phyloP scores from a whole-genome alignment of 2,113 vertebrate genomes.

The Hypocryptadius cinnamomeus region DNA sequence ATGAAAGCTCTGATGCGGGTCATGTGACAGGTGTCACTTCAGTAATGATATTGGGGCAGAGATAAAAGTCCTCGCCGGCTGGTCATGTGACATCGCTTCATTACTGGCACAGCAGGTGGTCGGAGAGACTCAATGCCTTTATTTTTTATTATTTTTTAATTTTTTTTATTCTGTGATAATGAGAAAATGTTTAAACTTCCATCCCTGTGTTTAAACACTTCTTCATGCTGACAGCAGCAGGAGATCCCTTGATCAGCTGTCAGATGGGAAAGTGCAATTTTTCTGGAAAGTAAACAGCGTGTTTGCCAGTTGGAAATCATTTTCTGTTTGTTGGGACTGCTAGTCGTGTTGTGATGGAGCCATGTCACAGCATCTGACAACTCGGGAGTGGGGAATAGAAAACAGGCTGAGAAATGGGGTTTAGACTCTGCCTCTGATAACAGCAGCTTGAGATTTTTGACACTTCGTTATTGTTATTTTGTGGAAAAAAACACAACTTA shows the following conservation, averaged over 20 bases:
- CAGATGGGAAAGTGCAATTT: conserved; percentile 73
- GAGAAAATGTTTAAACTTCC: conserved; percentile 81
- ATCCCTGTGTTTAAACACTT: conserved; percentile 77
- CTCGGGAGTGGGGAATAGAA: conserved; percentile 40
- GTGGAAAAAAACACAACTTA: neutral
- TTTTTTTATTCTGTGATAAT: conserved; percentile 79
- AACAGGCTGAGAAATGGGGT: conserved; percentile 49
- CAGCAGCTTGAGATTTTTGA: conserved; percentile 33
- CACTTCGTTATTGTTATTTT: neutral
- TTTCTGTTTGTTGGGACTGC: conserved; percentile 73
- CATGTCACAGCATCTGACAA: conserved; percentile 66
- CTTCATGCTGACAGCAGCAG: conserved; percentile 77
- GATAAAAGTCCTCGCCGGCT: conserved; percentile 73
- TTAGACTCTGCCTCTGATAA: conserved; percentile 45
- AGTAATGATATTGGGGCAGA: conserved; percentile 67
- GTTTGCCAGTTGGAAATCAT: conserved; percentile 74
- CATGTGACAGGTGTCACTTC: conserved; percentile 78
- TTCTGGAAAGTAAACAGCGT: conserved; percentile 76
- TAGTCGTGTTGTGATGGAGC: conserved; percentile 63
- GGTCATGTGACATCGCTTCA: conserved; percentile 73
- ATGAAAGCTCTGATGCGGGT: conserved; percentile 68
- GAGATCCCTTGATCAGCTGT: conserved; percentile 79
- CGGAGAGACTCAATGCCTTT: conserved; percentile 66
- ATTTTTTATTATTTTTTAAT: conserved; percentile 70
- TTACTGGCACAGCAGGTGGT: conserved; percentile 75